These are phyloP conservation scores for Hipparchia sbordonii DNA, from an alignment of 2,888 invertebrate species.

Conservation along the genomic window DNA sequence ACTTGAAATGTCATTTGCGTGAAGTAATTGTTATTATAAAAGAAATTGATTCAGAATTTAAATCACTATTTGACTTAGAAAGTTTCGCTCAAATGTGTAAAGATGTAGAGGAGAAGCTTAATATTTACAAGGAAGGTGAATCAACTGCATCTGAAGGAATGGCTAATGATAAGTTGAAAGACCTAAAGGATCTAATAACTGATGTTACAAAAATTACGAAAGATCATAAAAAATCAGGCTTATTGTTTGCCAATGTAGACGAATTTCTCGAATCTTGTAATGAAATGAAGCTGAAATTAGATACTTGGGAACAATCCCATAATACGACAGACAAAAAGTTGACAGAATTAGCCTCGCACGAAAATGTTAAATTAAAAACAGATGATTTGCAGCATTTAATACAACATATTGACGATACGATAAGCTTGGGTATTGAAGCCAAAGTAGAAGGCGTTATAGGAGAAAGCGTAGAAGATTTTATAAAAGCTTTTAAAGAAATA, in stretches of 20 bases:
- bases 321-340: background rate
- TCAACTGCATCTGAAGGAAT: conserved; percentile 11
- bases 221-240: conserved; percentile 45
- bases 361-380: conserved; percentile 42
- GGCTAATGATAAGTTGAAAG: conserved; percentile 33
- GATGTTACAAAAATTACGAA: conserved; percentile 47
- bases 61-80: conserved; percentile 43
- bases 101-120: conserved; percentile 43
- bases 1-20: conserved; percentile 45
- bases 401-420: conserved; percentile 47
- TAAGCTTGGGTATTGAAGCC: conserved; percentile 46
- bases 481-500: conserved; percentile 51
- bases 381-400: conserved; percentile 38
- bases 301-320: background rate
- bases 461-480: conserved; percentile 48
- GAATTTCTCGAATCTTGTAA: conserved; percentile 48
- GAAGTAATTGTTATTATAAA: conserved; percentile 44
- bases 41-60: conserved; percentile 41
- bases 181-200: conserved; percentile 47
- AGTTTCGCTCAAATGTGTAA: conserved; percentile 45
- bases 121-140: conserved; percentile 16
- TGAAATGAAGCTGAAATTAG: conserved; percentile 47
- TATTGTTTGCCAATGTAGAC: conserved; percentile 44
- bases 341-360: background rate
- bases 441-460: conserved; percentile 47